Percentiles rank a stretch among this genome's conserved stretches.
These are phyloP conservation scores for Bothrops jararaca DNA, from an alignment of 2,113 vertebrate genomes.

Conservation along the genomic window DNA sequence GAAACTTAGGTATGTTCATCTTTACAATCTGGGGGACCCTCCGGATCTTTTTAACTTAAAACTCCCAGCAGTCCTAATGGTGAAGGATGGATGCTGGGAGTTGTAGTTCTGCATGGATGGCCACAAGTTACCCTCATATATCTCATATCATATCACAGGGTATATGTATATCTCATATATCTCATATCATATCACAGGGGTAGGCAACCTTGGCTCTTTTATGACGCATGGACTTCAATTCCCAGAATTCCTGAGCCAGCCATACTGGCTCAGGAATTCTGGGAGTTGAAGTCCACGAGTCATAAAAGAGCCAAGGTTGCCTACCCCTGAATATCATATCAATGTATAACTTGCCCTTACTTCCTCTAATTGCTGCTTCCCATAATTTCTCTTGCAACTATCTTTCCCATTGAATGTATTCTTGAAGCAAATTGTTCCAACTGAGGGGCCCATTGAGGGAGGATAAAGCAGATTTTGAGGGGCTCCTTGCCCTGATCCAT, in stretches of 20 bases:
- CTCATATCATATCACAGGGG: no score
- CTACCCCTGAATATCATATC: no score
- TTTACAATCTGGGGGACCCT: not conserved
- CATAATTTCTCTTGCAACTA: not conserved
- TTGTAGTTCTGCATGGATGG: not conserved
- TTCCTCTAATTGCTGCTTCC: not conserved
- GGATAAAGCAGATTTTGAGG: not conserved
- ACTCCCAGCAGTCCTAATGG: not conserved
- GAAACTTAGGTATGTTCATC: not conserved
- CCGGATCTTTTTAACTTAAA: not conserved
- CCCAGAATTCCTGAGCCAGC: no score
- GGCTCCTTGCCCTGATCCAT: not conserved
- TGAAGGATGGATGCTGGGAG: not conserved
- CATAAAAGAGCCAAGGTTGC: no score
- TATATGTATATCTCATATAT: no score
- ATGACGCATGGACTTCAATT: no score
- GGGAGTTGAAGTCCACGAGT: no score
- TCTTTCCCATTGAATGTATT: not conserved
- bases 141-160: no score
- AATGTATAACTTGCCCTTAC: not conserved
- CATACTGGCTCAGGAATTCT: no score
- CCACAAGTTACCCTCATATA: not conserved
- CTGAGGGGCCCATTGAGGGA: not conserved
- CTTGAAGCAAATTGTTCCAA: no score
- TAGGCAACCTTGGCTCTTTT: no score